Conservation (phyloP, 2,113 vertebrate species). For the Chroicocephalus ridibundus region DNA sequence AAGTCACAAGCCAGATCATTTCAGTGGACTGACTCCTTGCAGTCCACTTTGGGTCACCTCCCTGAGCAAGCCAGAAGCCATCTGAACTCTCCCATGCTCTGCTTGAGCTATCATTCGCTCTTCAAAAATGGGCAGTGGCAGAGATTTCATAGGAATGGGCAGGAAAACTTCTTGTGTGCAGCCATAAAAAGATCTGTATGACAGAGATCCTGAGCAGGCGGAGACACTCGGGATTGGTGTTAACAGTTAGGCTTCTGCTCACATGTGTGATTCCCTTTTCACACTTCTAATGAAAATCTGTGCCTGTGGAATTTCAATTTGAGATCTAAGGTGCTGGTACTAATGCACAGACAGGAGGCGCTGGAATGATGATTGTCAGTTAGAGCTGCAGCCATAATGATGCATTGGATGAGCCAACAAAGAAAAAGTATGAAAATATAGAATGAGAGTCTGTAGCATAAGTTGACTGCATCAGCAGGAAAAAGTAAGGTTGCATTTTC, state of each 20-base stretch:
- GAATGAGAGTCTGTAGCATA: not conserved
- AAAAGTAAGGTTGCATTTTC: not conserved
- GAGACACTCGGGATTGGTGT: not conserved
- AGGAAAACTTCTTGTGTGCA: not conserved
- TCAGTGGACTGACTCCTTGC: not conserved
- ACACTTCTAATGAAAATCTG: not conserved
- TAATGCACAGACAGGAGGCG: not conserved
- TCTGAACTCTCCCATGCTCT: not conserved
- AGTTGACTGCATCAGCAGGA: not conserved
- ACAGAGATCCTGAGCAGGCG: not conserved
- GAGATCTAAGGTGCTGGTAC: not conserved
- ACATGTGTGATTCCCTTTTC: not conserved
- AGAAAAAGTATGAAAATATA: not conserved
- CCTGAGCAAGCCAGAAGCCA: not conserved
- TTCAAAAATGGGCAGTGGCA: not conserved
- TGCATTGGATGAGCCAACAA: not conserved
- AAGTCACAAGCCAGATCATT: not conserved
- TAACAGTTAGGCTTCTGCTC: not conserved
- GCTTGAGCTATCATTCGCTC: not conserved
- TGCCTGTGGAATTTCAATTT: not conserved
- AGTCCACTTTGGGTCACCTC: not conserved
- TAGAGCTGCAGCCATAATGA: not conserved
- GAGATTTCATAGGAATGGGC: not conserved
- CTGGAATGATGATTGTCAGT: not conserved
- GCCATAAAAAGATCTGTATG: not conserved